Base-by-base conservation (phyloP, 2,797 vertebrate species). In the Prunella strophiata region DNA sequence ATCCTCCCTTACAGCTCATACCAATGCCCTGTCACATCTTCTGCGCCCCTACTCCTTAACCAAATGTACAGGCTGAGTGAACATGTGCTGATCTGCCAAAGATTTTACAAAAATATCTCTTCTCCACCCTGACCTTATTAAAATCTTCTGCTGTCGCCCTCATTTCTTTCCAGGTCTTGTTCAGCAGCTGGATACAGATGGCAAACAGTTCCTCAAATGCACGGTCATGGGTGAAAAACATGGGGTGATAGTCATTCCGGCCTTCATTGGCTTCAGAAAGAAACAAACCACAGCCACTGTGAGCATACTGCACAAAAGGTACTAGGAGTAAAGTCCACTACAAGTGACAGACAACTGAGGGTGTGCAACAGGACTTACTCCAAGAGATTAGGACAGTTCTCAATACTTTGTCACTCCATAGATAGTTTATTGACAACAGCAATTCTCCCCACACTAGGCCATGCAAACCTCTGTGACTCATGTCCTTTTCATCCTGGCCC, bases 121-220 rank as follows among this genome's bases (percentile, higher is more conserved):
- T 74, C 5, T 55, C 77, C 81, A 70, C 45, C 54, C 97, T 85
- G 89, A 99, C 99, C 99, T 99, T 99, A 97, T 99, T 99, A 96
- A 99, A 99, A 97, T 99, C 99, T 96, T 99, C 99, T 0, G 99
- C 98, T 8, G 99, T 99, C 0, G 99, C 99, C 76, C 99, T 98
- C 99, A 99, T 99, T 98, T 99, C 99, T 96, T 99, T 99, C 99
- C 99, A 99, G 77, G 99, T 99, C 98, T 99, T 99, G 97, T 99
- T 99, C 48, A 99, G 97, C 70, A 99, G 97, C 96, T 99, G 99
- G 96, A 99, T 99, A 96, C 99, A 99, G 97, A 99, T 98, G 54
- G 99, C 99, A 96, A 99, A 99, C 76, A 99, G 99, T 97, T 99
- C 99, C 94, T 99, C 99, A 94, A 99, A 99, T 3, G 99, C 99